Evolutionary conservation across 2,797 vertebrate species (phyloP).

Genomic region (Sciaenops ocellatus): DNA sequence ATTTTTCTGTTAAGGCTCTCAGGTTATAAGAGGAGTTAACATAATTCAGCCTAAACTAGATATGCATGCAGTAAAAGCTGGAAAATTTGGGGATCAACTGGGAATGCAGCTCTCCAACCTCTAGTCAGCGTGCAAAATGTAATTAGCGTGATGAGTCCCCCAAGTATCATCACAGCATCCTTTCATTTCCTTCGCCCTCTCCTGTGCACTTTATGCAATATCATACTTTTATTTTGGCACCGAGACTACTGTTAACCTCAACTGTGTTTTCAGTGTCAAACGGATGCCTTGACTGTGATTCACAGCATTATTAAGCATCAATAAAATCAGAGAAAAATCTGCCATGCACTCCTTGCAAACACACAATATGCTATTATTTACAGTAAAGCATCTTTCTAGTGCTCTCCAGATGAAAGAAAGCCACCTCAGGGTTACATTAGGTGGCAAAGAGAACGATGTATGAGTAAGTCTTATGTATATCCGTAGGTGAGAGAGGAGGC

Average conservation of each 20-base stretch:
- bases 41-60: constrained; percentile 53
- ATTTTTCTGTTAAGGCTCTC: constrained; percentile 12
- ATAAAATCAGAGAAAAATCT: constrained; percentile 47
- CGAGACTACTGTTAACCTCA: constrained; percentile 54
- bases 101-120: constrained; percentile 67
- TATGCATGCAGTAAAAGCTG: constrained; percentile 61
- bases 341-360: constrained; percentile 23
- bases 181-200: constrained; percentile 45
- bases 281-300: constrained; percentile 51
- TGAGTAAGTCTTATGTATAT: constrained; percentile 10
- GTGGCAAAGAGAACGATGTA: not conserved
- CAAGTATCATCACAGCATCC: constrained; percentile 52
- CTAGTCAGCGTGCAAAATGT: constrained; percentile 73
- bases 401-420: constrained; percentile 44
- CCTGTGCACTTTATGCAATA: constrained; percentile 51
- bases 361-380: constrained; percentile 22
- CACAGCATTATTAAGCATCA: constrained; percentile 56
- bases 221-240: constrained; percentile 52
- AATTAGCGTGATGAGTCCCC: constrained; percentile 78
- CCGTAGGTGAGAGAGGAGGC: constrained; percentile 32
- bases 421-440: constrained; percentile 22
- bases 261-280: constrained; percentile 58
- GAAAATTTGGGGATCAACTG: constrained; percentile 62
- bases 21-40: constrained; percentile 17
- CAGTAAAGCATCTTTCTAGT: constrained; percentile 27